Evolutionary conservation across 2,888 invertebrate genomes (phyloP), one percentile per base, ranked within the genome.

Genomic region (Aphelenchoides bicaudatus): DNA sequence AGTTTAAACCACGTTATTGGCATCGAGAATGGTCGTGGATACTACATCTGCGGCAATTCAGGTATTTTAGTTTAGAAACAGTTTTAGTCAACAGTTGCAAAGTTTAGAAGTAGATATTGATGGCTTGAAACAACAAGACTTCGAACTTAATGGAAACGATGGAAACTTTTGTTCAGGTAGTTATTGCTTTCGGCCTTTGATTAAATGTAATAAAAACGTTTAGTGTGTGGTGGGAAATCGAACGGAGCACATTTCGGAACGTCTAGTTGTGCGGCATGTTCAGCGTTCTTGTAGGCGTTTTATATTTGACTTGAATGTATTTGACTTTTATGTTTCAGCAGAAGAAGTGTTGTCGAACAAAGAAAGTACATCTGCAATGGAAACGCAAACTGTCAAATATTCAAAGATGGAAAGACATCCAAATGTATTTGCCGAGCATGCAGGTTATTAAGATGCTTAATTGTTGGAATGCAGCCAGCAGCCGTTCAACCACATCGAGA

Each of bases 401-500:
- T 47, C 23, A 8, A 21, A 25, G 6, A 6, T 28, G 53, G 61
- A 61, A 43, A 47, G 34, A 2, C 50, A 54, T 8, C n/a, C n/a
- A n/a, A n/a, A n/a, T 62, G 62, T 34, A 29, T 62, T 25, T 64
- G 58, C 37, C 39, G 62, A 21, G 62, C 62, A 8, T 62, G 62
- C 39, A 39, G 62, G 21, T 48, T 62, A 25, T 52, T 53, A 43
- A 58, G 53, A 31, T 62, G 62, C 39, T 47, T 62, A 21, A 19
- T 46, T 19, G 58, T 64, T 38, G 62, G 62, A 0, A 62, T 62
- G 62, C 49, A 63, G 25, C 51, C 62, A 4, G 37, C 47, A 59
- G 61, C 62, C 13, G 62, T 62, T 10, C 62, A 62, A 52, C 62
- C 62, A 3, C 62, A 62, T 50, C 62, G 62, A 27, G 62, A 63